phyloP scores from a whole-genome alignment of 2,888 invertebrate species.

The Hedychridium roseum region DNA sequence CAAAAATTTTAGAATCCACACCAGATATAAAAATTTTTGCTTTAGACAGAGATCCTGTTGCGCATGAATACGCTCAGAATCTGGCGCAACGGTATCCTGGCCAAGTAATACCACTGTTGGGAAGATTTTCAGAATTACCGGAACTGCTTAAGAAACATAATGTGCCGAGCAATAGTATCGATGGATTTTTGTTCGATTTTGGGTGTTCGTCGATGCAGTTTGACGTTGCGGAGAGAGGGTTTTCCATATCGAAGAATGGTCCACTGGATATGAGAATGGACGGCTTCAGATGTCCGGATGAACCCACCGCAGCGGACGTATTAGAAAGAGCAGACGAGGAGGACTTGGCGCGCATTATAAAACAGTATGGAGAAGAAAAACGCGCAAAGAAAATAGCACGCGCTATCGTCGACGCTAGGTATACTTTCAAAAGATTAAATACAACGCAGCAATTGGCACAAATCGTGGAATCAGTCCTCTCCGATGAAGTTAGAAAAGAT shows the following conservation, averaged over 20 bases:
- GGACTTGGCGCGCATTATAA: conserved; percentile 84
- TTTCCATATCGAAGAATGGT: conserved; percentile 84
- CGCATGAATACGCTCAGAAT: conserved; percentile 73
- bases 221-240: conserved; percentile 82
- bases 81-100: conserved; percentile 74
- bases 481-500: conserved; percentile 70
- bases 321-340: conserved; percentile 80
- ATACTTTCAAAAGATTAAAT: conserved; percentile 76
- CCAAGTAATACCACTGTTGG: conserved; percentile 81
- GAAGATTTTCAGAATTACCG: conserved; percentile 88
- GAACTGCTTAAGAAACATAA: conserved; percentile 69
- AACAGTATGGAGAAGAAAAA: conserved; percentile 91
- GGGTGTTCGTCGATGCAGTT: conserved; percentile 97
- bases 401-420: conserved; percentile 84
- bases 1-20: conserved; percentile 73
- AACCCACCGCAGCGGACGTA: conserved; percentile 87
- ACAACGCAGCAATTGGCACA: conserved; percentile 86
- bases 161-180: conserved; percentile 74
- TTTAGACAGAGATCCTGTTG: conserved; percentile 88
- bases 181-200: conserved; percentile 91
- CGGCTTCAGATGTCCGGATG: conserved; percentile 72
- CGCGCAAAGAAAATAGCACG: conserved; percentile 86
- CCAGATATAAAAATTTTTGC: conserved; percentile 76
- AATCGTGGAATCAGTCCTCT: conserved; percentile 72
- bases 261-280: conserved; percentile 98